Conservation (phyloP, 2,113 vertebrate genomes). For the Clupea harengus region DNA sequence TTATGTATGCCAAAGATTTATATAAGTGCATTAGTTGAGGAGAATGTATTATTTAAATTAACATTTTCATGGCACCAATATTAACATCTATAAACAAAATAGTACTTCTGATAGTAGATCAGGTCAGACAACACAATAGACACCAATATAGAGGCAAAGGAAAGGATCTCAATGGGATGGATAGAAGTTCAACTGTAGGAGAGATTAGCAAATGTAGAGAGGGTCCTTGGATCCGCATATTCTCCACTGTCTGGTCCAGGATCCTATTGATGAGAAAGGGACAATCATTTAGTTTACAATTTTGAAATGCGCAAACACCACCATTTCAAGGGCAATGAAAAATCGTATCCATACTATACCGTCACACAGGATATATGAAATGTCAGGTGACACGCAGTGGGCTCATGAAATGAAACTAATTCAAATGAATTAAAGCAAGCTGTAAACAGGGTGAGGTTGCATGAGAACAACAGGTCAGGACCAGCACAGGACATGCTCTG, state of each 20-base stretch:
- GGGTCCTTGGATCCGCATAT: background rate
- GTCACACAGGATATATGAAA: background rate
- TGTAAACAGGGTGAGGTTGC: slow-evolving; percentile 25
- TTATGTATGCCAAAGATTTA: background rate
- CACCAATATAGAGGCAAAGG: background rate
- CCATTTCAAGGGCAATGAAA: background rate
- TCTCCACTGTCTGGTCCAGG: background rate
- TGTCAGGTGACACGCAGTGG: background rate
- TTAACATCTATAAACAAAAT: background rate
- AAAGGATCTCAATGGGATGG: background rate
- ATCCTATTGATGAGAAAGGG: background rate
- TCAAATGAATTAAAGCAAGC: slow-evolving; percentile 37
- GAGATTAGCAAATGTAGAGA: slow-evolving; percentile 2
- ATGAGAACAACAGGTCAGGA: background rate
- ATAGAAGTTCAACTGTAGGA: background rate
- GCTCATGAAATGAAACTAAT: slow-evolving; percentile 35
- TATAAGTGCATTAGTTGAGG: background rate
- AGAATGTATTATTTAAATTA: background rate
- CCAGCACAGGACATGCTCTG: background rate
- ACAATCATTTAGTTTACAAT: background rate
- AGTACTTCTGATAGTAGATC: background rate
- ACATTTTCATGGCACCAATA: background rate
- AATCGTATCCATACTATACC: background rate
- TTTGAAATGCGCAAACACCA: background rate
- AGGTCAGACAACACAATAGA: background rate